A percentile compares a stretch with the other conserved stretches of the same genome.
Conservation (phyloP, 1,140 invertebrate species). For the Hormaphis cornu region DNA sequence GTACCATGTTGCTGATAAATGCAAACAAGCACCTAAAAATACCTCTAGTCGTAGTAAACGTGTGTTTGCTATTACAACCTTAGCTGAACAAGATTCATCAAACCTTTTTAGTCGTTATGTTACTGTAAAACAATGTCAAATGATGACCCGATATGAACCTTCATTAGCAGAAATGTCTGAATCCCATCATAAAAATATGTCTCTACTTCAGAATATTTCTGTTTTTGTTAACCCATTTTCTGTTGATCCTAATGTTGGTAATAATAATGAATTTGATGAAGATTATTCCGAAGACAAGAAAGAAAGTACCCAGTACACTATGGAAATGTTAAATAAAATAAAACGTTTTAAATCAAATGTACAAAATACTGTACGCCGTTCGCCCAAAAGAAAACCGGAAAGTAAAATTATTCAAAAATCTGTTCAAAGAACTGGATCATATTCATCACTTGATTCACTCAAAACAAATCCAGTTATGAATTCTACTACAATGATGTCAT, state of each 20-base stretch:
- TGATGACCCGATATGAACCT: conserved; percentile 28
- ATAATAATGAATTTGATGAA: conserved; percentile 39
- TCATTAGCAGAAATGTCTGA: conserved; percentile 27
- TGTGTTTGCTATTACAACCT: conserved; percentile 34
- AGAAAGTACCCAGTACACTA: conserved; percentile 20
- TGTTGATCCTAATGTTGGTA: conserved; percentile 35
- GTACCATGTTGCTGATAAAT: conserved; percentile 55
- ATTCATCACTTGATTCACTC: conserved; percentile 34
- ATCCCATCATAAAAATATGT: conserved; percentile 45
- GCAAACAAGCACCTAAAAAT: background rate
- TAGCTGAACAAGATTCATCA: conserved; percentile 32
- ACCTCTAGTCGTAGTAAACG: conserved; percentile 2
- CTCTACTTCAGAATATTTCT: conserved; percentile 45
- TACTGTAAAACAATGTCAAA: conserved; percentile 30
- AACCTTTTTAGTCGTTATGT: conserved; percentile 15
- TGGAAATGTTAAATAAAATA: conserved; percentile 28
- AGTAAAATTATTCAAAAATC: conserved; percentile 27
- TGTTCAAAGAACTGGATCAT: conserved; percentile 36
- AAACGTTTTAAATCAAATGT: conserved; percentile 26
- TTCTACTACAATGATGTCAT: conserved; percentile 35
- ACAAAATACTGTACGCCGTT: conserved; percentile 25
- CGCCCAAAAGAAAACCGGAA: conserved; percentile 26
- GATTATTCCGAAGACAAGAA: conserved; percentile 37
- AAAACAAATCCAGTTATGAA: conserved; percentile 33
- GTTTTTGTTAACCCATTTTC: conserved; percentile 51